Conservation (phyloP, 2,113 vertebrate species). For the Gasterosteus aculeatus region DNA sequence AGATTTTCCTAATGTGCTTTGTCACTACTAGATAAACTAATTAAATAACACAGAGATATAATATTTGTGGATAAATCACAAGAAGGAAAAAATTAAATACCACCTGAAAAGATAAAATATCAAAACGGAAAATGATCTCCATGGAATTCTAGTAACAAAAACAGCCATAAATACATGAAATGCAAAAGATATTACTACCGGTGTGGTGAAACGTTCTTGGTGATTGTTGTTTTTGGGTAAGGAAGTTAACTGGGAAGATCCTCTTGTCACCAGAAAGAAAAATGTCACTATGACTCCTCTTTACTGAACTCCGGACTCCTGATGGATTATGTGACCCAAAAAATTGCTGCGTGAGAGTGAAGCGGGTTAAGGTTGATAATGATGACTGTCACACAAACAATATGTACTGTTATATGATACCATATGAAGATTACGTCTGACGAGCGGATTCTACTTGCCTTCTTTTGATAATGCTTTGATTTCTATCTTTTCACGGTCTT, state of each 20-base stretch:
- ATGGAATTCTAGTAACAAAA: neutral
- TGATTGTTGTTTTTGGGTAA: neutral
- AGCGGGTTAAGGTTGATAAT: slow-evolving; percentile 4
- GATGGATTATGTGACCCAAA: slow-evolving; percentile 11
- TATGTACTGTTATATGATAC: slow-evolving; percentile 15
- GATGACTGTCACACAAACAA: neutral
- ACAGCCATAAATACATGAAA: neutral
- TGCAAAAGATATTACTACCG: neutral
- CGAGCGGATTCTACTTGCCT: neutral
- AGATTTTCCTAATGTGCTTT: neutral
- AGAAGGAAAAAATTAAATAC: neutral
- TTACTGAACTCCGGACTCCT: slow-evolving; percentile 53
- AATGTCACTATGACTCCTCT: slow-evolving; percentile 4
- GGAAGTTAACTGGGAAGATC: neutral
- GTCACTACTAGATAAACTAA: neutral
- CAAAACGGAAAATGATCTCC: neutral
- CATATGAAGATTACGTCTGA: neutral
- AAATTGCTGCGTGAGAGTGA: neutral
- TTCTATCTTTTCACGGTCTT: neutral
- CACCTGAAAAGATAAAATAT: neutral
- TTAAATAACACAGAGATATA: neutral
- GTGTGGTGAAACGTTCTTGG: neutral
- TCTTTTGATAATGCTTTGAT: neutral
- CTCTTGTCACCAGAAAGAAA: neutral
- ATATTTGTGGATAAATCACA: neutral